Base-by-base conservation (phyloP, 1,140 invertebrate species). In the Maconellicoccus hirsutus region DNA sequence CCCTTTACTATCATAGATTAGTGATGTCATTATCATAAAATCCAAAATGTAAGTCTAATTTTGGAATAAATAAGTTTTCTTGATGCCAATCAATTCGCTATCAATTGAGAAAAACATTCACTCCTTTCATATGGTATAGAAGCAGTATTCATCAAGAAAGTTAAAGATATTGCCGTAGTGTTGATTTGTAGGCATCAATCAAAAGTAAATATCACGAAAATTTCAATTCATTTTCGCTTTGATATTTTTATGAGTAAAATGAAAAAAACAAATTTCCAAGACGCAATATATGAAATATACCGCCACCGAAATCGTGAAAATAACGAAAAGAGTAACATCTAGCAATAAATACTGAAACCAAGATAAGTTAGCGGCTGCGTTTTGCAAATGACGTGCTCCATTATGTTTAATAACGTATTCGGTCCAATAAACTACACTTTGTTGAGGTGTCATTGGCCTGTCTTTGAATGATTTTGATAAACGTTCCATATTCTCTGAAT, bases 391-490 rank as follows among this genome's bases (percentile, higher is more conserved):
- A 19, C 23, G 22, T 27, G 76, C 75, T 63, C 80, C 80, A 52
- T 79, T 77, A 73, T 82, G 77, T 59, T 80, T 76, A n/a, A 82
- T 71, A 1, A 75, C 75, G 73, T 86, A 86, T 75, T 86, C 84
- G 0, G 82, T 80, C 84, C 84, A 86, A 78, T 81, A 86, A 19
- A 84, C 75, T 0, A 84, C 82, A 0, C 79, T 82, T 2, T 84
- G 81, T 52, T 84, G 72, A 0, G 83, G 79, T 14, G 78, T 76
- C 73, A 85, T 75, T 0, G 84, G 79, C 23, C 73, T 26, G 33
- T 74, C 74, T 23, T 59, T 71, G 70, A 71, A 74, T 27, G 70
- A 2, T 25, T 70, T 61, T 12, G 73, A 69, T 26, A 73, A n/a
- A 10, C 29, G 33, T 23, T 39, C 25, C 14, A 70, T 70, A 69